Evolutionary conservation across 2,797 vertebrate genomes (phyloP).

Genomic region (Channa striata): DNA sequence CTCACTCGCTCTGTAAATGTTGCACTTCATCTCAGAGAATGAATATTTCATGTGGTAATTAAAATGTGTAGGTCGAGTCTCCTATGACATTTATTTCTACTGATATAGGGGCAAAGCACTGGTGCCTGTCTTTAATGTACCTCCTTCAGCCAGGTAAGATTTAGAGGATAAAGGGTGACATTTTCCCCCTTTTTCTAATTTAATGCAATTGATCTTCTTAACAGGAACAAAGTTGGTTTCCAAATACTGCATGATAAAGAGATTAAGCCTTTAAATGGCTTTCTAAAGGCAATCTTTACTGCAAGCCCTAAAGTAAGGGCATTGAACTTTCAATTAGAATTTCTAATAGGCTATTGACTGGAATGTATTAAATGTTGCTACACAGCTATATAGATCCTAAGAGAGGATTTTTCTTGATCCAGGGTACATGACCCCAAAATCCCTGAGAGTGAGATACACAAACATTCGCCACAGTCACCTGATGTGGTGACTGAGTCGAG

Average conservation of each 20-base stretch:
- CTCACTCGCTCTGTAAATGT: slow-evolving; percentile 70
- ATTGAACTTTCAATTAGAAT: slow-evolving; percentile 99
- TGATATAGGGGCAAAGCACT: slow-evolving; percentile 86
- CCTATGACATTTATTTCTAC: slow-evolving; percentile 91
- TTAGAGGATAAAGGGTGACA: slow-evolving; percentile 98
- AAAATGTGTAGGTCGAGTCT: slow-evolving; percentile 97
- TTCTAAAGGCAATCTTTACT: slow-evolving; percentile 93
- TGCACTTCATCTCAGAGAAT: slow-evolving; percentile 84
- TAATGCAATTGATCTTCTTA: slow-evolving; percentile 96
- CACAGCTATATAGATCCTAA: slow-evolving; percentile 88
- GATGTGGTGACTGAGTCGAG: slow-evolving; percentile 38
- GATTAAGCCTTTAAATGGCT: slow-evolving; percentile 97
- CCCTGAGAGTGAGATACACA: slow-evolving; percentile 59
- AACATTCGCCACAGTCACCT: slow-evolving; percentile 52
- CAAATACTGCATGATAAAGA: slow-evolving; percentile 98
- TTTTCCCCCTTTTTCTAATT: slow-evolving; percentile 96
- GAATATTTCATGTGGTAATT: slow-evolving; percentile 97
- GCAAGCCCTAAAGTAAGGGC: slow-evolving; percentile 88
- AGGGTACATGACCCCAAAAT: slow-evolving; percentile 84
- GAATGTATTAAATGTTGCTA: slow-evolving; percentile 95
- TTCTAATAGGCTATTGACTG: slow-evolving; percentile 97
- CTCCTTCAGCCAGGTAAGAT: slow-evolving; percentile 87
- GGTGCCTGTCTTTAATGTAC: slow-evolving; percentile 85
- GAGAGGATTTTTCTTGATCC: slow-evolving; percentile 82
- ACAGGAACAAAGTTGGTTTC: slow-evolving; percentile 98